A percentile compares a stretch with the other conserved stretches of the same genome.
phyloP scores from a whole-genome alignment of 2,113 vertebrate species.

The Tilapia sparmanii region DNA sequence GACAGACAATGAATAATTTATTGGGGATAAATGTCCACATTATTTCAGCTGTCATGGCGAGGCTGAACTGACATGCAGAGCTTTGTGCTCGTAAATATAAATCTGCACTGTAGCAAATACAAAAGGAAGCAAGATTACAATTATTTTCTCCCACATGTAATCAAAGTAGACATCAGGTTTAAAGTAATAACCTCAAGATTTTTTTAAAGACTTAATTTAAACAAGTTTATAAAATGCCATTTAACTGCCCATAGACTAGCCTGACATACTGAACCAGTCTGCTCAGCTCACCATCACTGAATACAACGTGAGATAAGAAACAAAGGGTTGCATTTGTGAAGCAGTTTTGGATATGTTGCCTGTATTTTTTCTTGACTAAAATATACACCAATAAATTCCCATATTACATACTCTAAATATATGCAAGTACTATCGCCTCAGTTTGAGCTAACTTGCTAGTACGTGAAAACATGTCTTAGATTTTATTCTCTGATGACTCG shows the following conservation, averaged over 20 bases:
- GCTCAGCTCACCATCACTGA: not conserved
- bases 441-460: not conserved
- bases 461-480: not conserved
- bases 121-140: not conserved
- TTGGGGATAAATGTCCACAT: not conserved
- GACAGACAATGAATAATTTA: not conserved
- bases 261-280: not conserved
- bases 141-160: not conserved
- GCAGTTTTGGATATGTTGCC: not conserved
- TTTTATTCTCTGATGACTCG: not conserved
- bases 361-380: not conserved
- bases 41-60: not conserved
- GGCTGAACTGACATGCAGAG: not conserved
- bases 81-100: not conserved
- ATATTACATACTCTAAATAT: not conserved
- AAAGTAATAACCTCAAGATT: not conserved
- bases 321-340: not conserved
- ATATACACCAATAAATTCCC: not conserved
- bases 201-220: not conserved
- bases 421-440: not conserved
- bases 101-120: not conserved
- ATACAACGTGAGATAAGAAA: not conserved
- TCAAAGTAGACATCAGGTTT: not conserved
- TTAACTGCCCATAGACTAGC: not conserved
- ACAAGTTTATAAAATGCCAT: not conserved